Evolutionary conservation across 2,888 invertebrate genomes (phyloP), one percentile per base, ranked within the genome.

Genomic region (Megastigmus dorsalis): DNA sequence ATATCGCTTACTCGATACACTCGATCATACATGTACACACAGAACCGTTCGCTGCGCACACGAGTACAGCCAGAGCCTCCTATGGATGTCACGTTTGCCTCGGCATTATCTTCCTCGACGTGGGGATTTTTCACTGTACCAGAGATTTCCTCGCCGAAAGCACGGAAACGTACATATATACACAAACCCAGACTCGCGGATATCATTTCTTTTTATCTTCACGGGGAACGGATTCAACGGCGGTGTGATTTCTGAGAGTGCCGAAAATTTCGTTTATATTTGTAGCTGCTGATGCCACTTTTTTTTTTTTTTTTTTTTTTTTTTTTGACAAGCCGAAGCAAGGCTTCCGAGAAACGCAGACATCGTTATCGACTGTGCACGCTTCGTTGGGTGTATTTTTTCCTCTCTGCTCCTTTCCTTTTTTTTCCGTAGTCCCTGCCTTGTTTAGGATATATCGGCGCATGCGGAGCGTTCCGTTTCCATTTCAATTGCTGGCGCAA

Each of bases 171-270:
- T n/a, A n/a, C n/a, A n/a, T n/a, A n/a, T n/a, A n/a, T n/a, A n/a
- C n/a, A n/a, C n/a, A n/a, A n/a, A n/a, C n/a, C n/a, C n/a, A n/a
- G n/a, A n/a, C n/a, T n/a, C n/a, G n/a, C n/a, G n/a, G n/a, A n/a
- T n/a, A n/a, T 33, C 33, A 13, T 4, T 41, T 23, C 45, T 41
- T 73, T 67, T 73, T 73, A 66, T 73, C 66, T 66, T 52, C 18
- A 26, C 43, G 43, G 65, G 9, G 43, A 59, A 9, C 28, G 66
- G 23, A 7, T 55, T n/a, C n/a, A n/a, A n/a, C n/a, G n/a, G n/a
- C n/a, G n/a, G 28, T 20, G 45, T 54, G 38, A 38, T 54, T 70
- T 54, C 62, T 70, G n/a, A 69, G 36, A n/a, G 30, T n/a, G 36
- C 9, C 26, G 23, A 43, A 28, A 60, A 60, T 60, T 3, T 60